phyloP scores from a whole-genome alignment of 2,797 vertebrate genomes.

The Rhinoraja longicauda region DNA sequence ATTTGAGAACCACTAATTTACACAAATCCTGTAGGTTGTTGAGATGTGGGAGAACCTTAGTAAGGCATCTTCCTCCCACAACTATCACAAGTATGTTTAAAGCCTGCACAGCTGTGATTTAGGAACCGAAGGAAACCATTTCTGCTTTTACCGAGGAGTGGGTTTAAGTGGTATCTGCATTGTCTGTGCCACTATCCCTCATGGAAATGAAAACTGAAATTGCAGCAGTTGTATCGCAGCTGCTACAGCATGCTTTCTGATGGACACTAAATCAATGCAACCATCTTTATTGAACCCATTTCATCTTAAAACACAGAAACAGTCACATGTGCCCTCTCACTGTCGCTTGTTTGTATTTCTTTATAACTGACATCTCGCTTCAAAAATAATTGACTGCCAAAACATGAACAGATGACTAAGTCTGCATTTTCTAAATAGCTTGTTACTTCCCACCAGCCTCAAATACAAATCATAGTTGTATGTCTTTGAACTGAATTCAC shows the following conservation, averaged over 20 bases:
- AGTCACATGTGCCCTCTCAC: not conserved
- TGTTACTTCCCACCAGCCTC: not conserved
- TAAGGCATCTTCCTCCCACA: no score
- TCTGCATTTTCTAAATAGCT: not conserved
- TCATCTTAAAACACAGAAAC: not conserved
- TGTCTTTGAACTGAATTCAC: not conserved
- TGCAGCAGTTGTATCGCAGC: not conserved
- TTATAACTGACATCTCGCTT: not conserved
- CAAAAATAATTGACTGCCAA: constrained; percentile 3
- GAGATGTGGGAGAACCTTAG: no score
- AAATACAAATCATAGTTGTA: not conserved
- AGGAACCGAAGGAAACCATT: no score
- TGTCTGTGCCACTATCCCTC: no score
- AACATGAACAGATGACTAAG: not conserved
- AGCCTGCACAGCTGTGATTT: no score
- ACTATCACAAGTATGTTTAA: no score
- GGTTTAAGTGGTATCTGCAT: no score
- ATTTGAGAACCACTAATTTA: no score
- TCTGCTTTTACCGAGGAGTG: no score
- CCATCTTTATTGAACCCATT: not conserved
- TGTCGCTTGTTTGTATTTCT: not conserved
- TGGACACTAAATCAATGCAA: not conserved
- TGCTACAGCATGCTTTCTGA: not conserved
- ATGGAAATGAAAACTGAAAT: no score
- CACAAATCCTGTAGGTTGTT: no score